A percentile compares a stretch with the other conserved stretches of the same genome.
These are phyloP conservation scores for Pteropus rufus DNA, from an alignment of 2,797 vertebrate species.

Conservation along the genomic window DNA sequence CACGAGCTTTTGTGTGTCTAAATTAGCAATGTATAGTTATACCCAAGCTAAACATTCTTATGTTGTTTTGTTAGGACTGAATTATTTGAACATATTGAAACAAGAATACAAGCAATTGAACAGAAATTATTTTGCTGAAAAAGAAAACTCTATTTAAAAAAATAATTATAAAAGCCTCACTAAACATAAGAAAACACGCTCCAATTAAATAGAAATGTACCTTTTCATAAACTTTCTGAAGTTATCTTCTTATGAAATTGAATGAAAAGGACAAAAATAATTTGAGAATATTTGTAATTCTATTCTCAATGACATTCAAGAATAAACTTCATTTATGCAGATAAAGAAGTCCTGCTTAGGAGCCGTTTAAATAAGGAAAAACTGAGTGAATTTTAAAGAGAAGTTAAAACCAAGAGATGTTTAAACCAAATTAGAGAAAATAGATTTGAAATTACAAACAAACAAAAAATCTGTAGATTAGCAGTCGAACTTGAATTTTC, in stretches of 20 bases:
- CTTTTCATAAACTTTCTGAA: background rate
- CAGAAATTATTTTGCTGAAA: background rate
- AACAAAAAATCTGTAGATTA: background rate
- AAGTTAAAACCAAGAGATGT: constrained; percentile 10
- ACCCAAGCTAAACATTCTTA: background rate
- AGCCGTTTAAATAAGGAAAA: background rate
- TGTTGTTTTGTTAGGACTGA: background rate
- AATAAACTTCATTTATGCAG: background rate
- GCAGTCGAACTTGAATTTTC: background rate
- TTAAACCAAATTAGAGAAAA: background rate
- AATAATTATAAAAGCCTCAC: background rate
- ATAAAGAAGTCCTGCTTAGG: background rate
- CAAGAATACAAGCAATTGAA: background rate
- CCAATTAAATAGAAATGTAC: background rate
- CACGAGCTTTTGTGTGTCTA: background rate
- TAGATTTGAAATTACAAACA: background rate
- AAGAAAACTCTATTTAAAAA: constrained; percentile 3
- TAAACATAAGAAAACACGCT: background rate
- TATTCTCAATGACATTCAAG: background rate
- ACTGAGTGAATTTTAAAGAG: background rate
- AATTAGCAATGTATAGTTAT: background rate
- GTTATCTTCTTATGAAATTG: background rate
- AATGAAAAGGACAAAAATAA: background rate
- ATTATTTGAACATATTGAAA: background rate
- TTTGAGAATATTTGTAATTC: constrained; percentile 1